These are phyloP conservation scores for Pantherophis vulpinus DNA, from an alignment of 2,797 vertebrate species.

Conservation along the genomic window DNA sequence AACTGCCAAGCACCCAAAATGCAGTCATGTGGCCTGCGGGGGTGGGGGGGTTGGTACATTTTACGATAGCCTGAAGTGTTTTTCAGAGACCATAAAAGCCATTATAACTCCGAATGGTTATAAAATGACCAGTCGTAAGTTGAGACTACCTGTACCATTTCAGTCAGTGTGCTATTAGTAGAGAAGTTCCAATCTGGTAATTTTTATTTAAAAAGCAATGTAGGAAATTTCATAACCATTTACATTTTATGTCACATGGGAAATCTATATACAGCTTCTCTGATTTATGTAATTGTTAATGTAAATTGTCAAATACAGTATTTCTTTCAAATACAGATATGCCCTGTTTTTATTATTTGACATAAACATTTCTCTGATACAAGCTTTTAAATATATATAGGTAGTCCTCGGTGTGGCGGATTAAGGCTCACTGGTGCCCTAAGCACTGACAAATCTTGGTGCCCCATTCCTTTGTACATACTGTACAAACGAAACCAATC, in stretches of 20 bases:
- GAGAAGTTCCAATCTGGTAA: neutral
- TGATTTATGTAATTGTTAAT: neutral
- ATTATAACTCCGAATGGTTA: neutral
- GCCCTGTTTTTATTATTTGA: neutral
- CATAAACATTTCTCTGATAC: neutral
- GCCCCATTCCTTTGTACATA: no score
- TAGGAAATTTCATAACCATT: neutral
- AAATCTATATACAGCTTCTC: neutral
- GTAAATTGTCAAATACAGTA: neutral
- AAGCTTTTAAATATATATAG: neutral
- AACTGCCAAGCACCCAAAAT: neutral
- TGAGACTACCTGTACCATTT: neutral
- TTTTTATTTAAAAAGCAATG: neutral
- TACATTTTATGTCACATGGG: neutral
- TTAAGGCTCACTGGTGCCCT: no score
- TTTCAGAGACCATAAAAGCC: neutral
- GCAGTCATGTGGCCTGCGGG: neutral
- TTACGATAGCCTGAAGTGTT: neutral
- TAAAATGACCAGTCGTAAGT: neutral
- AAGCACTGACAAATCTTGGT: no score
- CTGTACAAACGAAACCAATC: no score
- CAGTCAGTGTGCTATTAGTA: neutral
- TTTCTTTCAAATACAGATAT: neutral
- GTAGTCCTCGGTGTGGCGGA: neutral
- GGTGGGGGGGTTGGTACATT: neutral